Evolutionary conservation across 30 jellyfish, hydroid and myxozoan species (phyloP).

Genomic region (Sanderia malayensis): DNA sequence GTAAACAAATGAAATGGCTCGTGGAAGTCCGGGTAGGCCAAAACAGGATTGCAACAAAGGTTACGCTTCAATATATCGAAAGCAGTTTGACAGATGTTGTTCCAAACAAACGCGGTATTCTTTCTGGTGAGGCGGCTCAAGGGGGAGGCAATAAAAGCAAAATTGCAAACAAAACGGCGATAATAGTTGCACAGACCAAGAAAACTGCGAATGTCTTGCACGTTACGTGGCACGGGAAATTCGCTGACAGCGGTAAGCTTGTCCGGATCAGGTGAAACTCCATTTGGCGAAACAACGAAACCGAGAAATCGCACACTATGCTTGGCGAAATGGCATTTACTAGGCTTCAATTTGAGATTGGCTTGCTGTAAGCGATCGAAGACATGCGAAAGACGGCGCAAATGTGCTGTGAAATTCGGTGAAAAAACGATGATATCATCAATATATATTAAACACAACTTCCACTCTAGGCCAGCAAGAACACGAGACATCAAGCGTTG

Average conservation of each 20-base stretch:
- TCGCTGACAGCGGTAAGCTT: slow-evolving; percentile 10
- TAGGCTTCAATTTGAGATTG: slow-evolving; percentile 32
- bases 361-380: slow-evolving; percentile 44
- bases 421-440: no score
- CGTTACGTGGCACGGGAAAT: slow-evolving; percentile 48
- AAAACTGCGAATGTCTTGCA: no score
- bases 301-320: slow-evolving; percentile 42
- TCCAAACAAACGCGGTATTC: no score
- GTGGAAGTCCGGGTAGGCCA: no score
- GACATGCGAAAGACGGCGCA: slow-evolving; percentile 21
- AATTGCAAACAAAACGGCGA: no score
- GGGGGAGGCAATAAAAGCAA: no score
- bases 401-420: slow-evolving; percentile 38
- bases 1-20: no score
- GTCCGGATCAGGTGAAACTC: slow-evolving; percentile 53
- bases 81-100: no score
- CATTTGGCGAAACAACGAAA: slow-evolving; percentile 36
- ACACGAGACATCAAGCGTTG: slow-evolving; percentile 52
- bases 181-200: no score
- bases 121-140: no score
- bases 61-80: no score
- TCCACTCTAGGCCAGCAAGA: slow-evolving; percentile 44
- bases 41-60: no score
- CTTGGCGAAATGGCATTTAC: slow-evolving; percentile 32
- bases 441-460: slow-evolving; percentile 33